A percentile compares a stretch with the other conserved stretches of the same genome.
phyloP scores from a whole-genome alignment of 2,113 vertebrate genomes.

The Phaethon lepturus region DNA sequence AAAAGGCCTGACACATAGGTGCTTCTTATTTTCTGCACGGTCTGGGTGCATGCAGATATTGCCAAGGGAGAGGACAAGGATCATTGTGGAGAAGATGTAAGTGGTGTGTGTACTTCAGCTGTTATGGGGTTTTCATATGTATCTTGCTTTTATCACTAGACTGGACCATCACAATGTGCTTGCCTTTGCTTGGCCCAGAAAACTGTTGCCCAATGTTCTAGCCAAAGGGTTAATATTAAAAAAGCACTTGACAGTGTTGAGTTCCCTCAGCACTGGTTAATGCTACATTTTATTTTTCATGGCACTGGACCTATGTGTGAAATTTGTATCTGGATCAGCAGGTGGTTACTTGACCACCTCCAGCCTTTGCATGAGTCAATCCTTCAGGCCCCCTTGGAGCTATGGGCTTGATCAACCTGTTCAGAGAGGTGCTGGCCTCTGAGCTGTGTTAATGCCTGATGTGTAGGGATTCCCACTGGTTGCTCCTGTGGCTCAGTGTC shows the following conservation, averaged over 20 bases:
- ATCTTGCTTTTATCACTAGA: neutral
- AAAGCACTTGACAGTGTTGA: neutral
- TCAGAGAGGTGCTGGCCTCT: neutral
- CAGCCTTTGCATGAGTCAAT: neutral
- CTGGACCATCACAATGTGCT: neutral
- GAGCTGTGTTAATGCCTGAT: neutral
- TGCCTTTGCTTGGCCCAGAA: neutral
- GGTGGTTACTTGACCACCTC: neutral
- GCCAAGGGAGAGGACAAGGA: neutral
- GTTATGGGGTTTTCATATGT: neutral
- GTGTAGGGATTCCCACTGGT: neutral
- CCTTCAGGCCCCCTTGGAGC: neutral
- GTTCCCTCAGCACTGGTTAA: neutral
- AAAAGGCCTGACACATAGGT: neutral
- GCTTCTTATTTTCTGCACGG: neutral
- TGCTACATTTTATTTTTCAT: neutral
- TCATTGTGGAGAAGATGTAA: neutral
- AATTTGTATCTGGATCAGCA: neutral
- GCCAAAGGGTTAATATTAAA: neutral
- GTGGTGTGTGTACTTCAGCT: neutral
- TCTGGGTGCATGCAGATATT: neutral
- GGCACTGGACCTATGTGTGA: neutral
- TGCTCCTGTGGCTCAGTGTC: neutral
- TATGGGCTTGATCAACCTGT: neutral
- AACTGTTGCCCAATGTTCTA: neutral